Evolutionary conservation across 2,113 vertebrate species (phyloP), one percentile per base, ranked within the genome.

Genomic region (Pedionomus torquatus): DNA sequence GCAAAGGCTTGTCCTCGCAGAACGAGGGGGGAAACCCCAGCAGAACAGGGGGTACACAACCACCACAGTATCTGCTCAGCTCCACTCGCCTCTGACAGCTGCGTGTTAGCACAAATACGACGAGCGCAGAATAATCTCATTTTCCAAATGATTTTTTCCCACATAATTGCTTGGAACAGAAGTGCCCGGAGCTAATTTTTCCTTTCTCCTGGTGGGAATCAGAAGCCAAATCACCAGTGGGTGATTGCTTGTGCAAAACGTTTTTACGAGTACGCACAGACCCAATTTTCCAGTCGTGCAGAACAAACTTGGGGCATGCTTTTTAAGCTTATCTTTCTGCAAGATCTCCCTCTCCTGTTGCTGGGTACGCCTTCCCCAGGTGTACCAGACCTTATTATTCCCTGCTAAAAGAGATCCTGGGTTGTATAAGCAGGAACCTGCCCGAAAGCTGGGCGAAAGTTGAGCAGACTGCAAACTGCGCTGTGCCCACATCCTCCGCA

Each of bases 141-240:
- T 91, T 88, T 89, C 83, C 79, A 85, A 83, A 94, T 58, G 72
- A 87, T 52, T 86, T 76, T 76, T 93, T 90, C 77, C 93, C 87
- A 61, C 4, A 3, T 46, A 84, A 93, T 35, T 92, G 44, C 91
- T 84, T 14, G 39, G 76, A 90, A 75, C 61, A 89, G 33, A 65
- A 92, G 30, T n/a, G 83, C 92, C 87, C 52, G 72, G 44, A 93
- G 93, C 72, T 92, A 70, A n/a, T 90, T 92, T 93, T 74, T 12
- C 81, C 83, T 69, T n/a, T n/a, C n/a, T n/a, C n/a, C n/a, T n/a
- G 5, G 37, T 31, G 66, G 69, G 78, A 89, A 83, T 83, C 33
- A 69, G 33, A 82, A 94, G 60, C 58, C 13, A 15, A 81, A 95
- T 41, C 41, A 41, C 41, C 41, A 90, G 70, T 91, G 84, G 55